phyloP scores from a whole-genome alignment of 2,797 vertebrate genomes.

The Falco novaeseelandiae region DNA sequence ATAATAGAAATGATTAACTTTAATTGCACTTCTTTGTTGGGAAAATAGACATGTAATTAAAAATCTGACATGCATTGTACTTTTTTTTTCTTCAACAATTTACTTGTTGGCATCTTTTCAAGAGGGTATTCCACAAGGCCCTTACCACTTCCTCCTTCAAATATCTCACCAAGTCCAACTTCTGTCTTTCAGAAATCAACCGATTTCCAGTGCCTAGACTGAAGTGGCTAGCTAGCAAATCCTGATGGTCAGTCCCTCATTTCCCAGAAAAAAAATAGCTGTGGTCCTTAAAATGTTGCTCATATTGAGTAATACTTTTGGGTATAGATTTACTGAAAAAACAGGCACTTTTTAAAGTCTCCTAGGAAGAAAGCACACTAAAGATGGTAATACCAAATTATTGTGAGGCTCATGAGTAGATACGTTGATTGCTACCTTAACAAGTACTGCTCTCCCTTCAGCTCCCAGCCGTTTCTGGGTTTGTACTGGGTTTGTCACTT shows the following conservation, averaged over 20 bases:
- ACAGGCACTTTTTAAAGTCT: neutral
- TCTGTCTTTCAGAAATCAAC: neutral
- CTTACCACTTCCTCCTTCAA: neutral
- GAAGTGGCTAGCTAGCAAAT: neutral
- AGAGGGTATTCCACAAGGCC: neutral
- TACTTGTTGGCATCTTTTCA: conserved; percentile 41
- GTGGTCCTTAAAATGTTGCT: neutral
- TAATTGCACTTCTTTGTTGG: conserved; percentile 67
- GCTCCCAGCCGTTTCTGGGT: neutral
- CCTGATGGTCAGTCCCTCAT: accelerated
- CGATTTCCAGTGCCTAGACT: accelerated
- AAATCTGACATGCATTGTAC: conserved; percentile 47
- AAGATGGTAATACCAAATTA: neutral
- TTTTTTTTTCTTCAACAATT: conserved; percentile 40
- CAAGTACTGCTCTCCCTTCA: no score
- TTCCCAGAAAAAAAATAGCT: neutral
- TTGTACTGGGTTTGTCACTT: no score
- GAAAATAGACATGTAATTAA: conserved; percentile 71
- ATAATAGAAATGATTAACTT: conserved; percentile 66
- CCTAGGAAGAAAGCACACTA: neutral
- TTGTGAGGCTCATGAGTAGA: neutral
- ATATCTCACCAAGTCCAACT: neutral
- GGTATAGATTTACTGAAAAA: neutral
- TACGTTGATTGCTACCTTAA: neutral
- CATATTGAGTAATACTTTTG: neutral